Evolutionary conservation across 92 coral and sea anemone species (phyloP), one percentile per base, ranked within the genome.

Genomic region (Siderastrea radians): DNA sequence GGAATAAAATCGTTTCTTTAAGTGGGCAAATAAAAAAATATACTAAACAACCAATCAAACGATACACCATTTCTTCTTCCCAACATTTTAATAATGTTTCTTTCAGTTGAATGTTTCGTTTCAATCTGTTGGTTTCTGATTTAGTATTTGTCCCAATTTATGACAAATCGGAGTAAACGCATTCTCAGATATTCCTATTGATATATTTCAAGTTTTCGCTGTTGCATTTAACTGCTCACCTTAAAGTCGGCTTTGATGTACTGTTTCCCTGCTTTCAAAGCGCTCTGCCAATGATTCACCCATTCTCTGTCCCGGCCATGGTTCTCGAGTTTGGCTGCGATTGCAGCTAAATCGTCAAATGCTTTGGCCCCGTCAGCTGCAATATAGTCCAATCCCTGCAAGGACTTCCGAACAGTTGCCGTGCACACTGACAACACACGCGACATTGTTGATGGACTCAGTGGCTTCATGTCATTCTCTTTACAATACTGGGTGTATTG

Each of bases 181-280:
- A 26, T 26, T 26, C 38, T 0, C 38, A 26, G 38, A 26, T 26
- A 26, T 26, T 26, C 38, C 38, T 26, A 26, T 26, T 26, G 38
- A 26, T 26, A 26, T 26, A 26, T 26, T 26, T 26, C 38, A 26
- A 26, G 38, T 26, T 26, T 26, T 26, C 38, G 38, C 38, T 26
- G 38, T 26, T 26, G 38, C 38, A 26, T 26, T 26, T 26, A 26
- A 26, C 38, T 26, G 76, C 76, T 54, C 74, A 90, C 91, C 91
- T 90, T 90, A 72, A 79, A 90, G 69, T 86, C 91, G 45, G 93
- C 60, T 67, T 90, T 90, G 55, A 90, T 80, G 76, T 90, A 86
- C 75, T 90, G 93, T 74, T 90, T 90, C 60, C 90, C 91, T 15
- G 82, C 70, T 63, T 90, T 90, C 66, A 90, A 68, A n/a, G 90